Conservation (phyloP, 1,140 invertebrate species). For the Trichonephila inaurata region DNA sequence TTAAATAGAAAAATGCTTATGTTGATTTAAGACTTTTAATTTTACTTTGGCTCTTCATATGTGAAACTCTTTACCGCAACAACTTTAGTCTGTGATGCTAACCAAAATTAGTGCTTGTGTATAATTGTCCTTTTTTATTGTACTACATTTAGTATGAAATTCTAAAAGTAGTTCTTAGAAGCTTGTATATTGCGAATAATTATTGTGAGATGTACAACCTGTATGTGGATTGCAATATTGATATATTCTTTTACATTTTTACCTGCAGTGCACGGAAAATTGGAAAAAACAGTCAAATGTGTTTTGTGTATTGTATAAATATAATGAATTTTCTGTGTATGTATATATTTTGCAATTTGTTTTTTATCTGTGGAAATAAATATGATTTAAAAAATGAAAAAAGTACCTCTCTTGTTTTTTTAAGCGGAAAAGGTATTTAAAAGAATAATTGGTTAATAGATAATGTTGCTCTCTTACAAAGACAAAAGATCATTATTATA, state of each 20-base stretch:
- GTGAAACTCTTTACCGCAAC: conserved; percentile 46
- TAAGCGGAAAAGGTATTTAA: too few relatives aligned
- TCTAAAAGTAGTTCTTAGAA: conserved; percentile 23
- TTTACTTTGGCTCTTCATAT: conserved; percentile 53
- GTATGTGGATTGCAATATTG: conserved; percentile 66
- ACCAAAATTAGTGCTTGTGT: neutral
- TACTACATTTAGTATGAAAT: conserved; percentile 42
- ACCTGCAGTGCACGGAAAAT: conserved; percentile 67
- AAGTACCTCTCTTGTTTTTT: neutral
- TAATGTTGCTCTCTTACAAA: too few relatives aligned
- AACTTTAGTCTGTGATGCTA: conserved; percentile 68
- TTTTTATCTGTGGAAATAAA: conserved; percentile 73
- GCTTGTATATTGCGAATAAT: conserved; percentile 67
- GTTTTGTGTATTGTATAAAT: conserved; percentile 71
- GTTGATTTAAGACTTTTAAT: neutral
- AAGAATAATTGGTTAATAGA: too few relatives aligned
- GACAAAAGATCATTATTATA: too few relatives aligned
- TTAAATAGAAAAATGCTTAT: too few relatives aligned
- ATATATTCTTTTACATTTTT: conserved; percentile 76
- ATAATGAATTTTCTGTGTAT: conserved; percentile 60
- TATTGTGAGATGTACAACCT: conserved; percentile 33
- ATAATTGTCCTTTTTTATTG: conserved; percentile 37
- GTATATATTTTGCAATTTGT: conserved; percentile 58
- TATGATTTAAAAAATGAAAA: conserved; percentile 54
- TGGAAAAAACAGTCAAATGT: conserved; percentile 48